A percentile compares a stretch with the other conserved stretches of the same genome.
These are phyloP conservation scores for Limanda limanda DNA, from an alignment of 2,113 vertebrate genomes.

Conservation along the genomic window DNA sequence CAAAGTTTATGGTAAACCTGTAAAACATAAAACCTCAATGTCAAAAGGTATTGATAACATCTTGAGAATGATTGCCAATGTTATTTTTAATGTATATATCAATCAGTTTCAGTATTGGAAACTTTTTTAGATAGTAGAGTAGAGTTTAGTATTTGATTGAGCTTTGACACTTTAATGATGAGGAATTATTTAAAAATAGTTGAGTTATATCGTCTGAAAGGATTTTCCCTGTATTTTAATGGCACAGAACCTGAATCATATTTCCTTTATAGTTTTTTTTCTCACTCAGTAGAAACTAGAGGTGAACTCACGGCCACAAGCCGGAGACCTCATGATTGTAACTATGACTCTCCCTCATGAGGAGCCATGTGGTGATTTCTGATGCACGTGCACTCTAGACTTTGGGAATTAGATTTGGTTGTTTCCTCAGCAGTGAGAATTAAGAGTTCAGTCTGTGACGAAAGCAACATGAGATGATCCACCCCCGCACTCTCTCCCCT, in stretches of 20 bases:
- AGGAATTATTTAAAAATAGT: neutral
- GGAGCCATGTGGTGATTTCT: neutral
- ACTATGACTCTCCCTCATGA: neutral
- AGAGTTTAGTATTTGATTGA: too few relatives aligned
- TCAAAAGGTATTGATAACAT: too few relatives aligned
- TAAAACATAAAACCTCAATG: too few relatives aligned
- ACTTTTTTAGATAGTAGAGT: too few relatives aligned
- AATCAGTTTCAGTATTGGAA: too few relatives aligned
- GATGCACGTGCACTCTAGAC: neutral
- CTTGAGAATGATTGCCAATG: too few relatives aligned
- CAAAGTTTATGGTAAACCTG: too few relatives aligned
- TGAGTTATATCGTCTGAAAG: neutral
- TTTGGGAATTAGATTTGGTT: conserved; percentile 12
- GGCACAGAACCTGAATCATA: neutral
- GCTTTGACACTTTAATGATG: neutral
- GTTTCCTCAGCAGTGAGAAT: conserved; percentile 1
- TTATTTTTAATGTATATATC: too few relatives aligned
- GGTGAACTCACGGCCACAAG: too few relatives aligned
- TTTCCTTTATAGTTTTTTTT: neutral
- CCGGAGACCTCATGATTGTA: too few relatives aligned
- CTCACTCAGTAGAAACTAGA: neutral
- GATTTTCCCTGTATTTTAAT: neutral
- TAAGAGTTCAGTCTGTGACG: conserved; percentile 30
- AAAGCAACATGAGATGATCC: conserved; percentile 41
- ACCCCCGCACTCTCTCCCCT: conserved; percentile 52